These are phyloP conservation scores for Lepidocolaptes lacrymiger DNA, from an alignment of 2,797 vertebrate species.

Conservation along the genomic window DNA sequence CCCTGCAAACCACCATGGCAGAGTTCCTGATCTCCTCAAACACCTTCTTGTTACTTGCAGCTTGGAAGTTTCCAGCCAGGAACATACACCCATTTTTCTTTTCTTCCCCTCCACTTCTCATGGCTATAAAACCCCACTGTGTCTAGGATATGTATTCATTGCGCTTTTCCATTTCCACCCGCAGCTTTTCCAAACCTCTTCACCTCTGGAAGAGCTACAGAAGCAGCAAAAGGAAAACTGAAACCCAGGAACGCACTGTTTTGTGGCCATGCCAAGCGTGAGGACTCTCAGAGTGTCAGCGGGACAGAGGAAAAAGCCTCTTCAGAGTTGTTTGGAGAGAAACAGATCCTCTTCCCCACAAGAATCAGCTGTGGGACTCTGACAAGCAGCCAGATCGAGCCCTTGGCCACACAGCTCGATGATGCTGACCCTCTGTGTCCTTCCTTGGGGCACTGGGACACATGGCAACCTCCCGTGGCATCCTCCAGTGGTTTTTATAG, in stretches of 20 bases:
- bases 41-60: constrained; percentile 1
- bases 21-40: constrained; percentile 40
- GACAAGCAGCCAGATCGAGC: neutral
- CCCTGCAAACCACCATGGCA: neutral
- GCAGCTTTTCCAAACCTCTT: constrained; percentile 60
- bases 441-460: neutral
- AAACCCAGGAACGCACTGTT: constrained; percentile 51
- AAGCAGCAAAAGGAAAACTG: constrained; percentile 64
- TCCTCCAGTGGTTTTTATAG: neutral
- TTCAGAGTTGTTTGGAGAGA: constrained; percentile 38
- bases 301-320: constrained; percentile 45
- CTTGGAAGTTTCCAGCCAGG: constrained; percentile 30
- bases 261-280: neutral
- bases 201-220: constrained; percentile 58
- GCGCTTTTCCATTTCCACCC: constrained; percentile 48
- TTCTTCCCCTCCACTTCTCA: neutral
- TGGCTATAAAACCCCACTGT: constrained; percentile 13
- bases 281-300: constrained; percentile 31
- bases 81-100: neutral
- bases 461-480: too few relatives aligned
- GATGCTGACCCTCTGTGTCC: neutral
- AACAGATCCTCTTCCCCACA: neutral
- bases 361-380: neutral
- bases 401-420: neutral
- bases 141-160: constrained; percentile 24